These are phyloP conservation scores for Paramormyrops kingsleyae DNA, from an alignment of 2,113 vertebrate species.

Conservation along the genomic window DNA sequence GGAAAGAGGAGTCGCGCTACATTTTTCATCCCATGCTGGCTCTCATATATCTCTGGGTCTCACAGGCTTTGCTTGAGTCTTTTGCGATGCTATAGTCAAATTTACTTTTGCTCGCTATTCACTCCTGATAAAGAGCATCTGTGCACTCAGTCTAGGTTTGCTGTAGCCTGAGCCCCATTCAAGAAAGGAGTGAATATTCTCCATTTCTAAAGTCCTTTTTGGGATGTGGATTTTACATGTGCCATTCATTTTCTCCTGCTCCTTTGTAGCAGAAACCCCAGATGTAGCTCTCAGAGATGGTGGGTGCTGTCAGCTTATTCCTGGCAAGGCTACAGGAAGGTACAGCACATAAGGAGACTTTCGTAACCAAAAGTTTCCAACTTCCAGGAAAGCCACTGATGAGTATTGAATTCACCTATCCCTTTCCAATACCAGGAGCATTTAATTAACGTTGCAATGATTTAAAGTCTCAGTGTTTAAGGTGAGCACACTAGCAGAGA, in stretches of 20 bases:
- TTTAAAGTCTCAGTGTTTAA: neutral
- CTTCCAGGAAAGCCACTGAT: neutral
- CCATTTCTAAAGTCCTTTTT: neutral
- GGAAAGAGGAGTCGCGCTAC: constrained; percentile 35
- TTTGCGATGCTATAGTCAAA: constrained; percentile 25
- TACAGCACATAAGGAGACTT: neutral
- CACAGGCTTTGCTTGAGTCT: constrained; percentile 22
- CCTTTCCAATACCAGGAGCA: neutral
- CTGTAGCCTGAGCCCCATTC: neutral
- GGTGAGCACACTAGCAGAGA: neutral
- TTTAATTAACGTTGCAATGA: neutral
- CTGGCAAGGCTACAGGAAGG: neutral
- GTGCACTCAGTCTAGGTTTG: neutral
- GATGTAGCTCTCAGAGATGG: neutral
- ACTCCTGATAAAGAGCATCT: constrained; percentile 20
- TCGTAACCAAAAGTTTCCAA: neutral
- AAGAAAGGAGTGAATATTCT: neutral
- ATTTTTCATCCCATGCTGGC: constrained; percentile 52
- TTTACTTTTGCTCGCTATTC: constrained; percentile 39
- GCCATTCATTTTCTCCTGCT: neutral
- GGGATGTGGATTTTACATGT: neutral
- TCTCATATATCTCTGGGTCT: constrained; percentile 43
- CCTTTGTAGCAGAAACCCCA: neutral
- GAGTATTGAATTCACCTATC: neutral
- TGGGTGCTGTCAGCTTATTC: neutral